Evolutionary conservation across 2,888 invertebrate genomes (phyloP), one percentile per base, ranked within the genome.

Genomic region (Pinctada fucata): DNA sequence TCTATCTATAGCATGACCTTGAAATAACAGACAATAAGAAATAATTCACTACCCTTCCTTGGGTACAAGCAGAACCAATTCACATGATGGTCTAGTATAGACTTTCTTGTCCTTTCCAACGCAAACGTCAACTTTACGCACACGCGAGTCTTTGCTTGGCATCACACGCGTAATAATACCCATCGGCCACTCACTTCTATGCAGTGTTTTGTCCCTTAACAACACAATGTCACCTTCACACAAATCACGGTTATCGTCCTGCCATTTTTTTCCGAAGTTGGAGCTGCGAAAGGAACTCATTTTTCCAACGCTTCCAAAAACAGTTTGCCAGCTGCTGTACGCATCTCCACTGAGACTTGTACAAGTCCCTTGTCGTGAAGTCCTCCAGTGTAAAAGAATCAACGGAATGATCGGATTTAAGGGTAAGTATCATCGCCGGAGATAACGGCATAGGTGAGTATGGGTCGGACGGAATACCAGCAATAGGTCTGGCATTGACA

Each of bases 251-350:
- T 10, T 13, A n/a, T 70, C 75, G n/a, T 51, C 47, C 31, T 80
- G 72, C 80, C 80, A 80, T 50, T 80, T 80, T 2, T 66, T 72
- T 31, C n/a, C 77, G 51, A 31, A 5, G 16, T 49, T 80, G 80
- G 31, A 77, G 68, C n/a, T 52, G 16, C 6, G 63, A 65, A 31
- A 80, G 69, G 64, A 51, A 77, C 64, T 80, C 80, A 13, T 71
- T 71, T 58, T 73, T 66, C 80, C 80, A 80, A n/a, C 78, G 65
- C 50, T 70, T 67, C 80, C 77, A 80, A 51, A 80, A 80, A 48
- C 47, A 52, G 52, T 80, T 69, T 1, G 80, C 65, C 4, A 75
- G 72, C 6, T 69, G n/a, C 66, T 80, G 80, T 8, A 78, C 74
- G 51, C 72, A 66, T 45, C 67, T 72, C 77, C 77, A 77, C 13